Percentiles rank a stretch among this genome's conserved stretches.
phyloP scores from a whole-genome alignment of 2,888 invertebrate species.

The Pomacea canaliculata region DNA sequence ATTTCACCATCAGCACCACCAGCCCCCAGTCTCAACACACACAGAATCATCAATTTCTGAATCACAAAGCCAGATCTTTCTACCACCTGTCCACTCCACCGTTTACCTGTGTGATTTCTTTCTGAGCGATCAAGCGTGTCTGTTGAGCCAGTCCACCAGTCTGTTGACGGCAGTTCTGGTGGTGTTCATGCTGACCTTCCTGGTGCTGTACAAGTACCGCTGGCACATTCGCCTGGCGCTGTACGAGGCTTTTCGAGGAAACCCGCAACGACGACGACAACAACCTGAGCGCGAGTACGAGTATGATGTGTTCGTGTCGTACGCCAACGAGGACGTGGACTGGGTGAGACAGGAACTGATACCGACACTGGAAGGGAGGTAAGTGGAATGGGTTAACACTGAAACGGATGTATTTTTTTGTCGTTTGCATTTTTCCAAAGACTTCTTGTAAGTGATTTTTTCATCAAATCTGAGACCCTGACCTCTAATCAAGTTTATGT shows the following conservation, averaged over 20 bases:
- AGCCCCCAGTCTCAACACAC: no score
- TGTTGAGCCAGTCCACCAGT: conserved; percentile 18
- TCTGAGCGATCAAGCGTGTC: conserved; percentile 24
- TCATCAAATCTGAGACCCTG: no score
- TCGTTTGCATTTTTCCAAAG: fast-evolving
- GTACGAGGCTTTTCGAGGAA: conserved; percentile 44
- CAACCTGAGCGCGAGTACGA: conserved; percentile 49
- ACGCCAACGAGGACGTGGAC: conserved; percentile 76
- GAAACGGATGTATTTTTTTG: no score
- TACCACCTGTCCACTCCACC: background rate
- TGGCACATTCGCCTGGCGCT: conserved; percentile 74
- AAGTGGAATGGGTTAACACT: no score
- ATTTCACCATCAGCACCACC: no score
- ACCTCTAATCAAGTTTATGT: no score
- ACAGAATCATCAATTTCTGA: no score
- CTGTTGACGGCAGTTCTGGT: background rate
- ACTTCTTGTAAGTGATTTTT: no score
- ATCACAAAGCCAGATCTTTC: no score
- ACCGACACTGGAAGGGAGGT: conserved; percentile 74
- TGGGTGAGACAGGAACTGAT: conserved; percentile 78
- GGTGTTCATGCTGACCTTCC: background rate
- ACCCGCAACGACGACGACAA: background rate
- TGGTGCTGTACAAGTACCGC: conserved; percentile 72
- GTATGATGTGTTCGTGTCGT: conserved; percentile 81
- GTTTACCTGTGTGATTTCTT: background rate